A percentile compares a stretch with the other conserved stretches of the same genome.
phyloP scores from a whole-genome alignment of 2,888 invertebrate genomes.

The Panopea generosa region DNA sequence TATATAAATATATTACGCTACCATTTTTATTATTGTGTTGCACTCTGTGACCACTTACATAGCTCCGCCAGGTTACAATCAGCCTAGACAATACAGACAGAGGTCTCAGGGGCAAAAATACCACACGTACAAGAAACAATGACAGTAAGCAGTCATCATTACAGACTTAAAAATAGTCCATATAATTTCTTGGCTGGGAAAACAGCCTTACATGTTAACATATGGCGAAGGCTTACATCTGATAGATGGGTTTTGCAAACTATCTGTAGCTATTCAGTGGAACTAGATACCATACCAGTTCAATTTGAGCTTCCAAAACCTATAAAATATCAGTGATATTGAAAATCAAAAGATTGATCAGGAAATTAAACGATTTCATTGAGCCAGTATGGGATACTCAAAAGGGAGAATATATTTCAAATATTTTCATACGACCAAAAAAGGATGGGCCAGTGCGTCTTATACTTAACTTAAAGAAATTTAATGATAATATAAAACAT shows the following conservation, averaged over 20 bases:
- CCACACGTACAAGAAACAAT: no score
- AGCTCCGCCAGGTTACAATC: no score
- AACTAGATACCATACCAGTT: not conserved
- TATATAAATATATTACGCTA: no score
- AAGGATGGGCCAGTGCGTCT: conserved; percentile 23
- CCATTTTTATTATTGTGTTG: no score
- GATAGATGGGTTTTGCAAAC: conserved; percentile 18
- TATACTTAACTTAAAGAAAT: conserved; percentile 40
- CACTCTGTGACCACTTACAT: no score
- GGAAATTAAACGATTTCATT: conserved; percentile 37
- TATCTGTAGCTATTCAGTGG: conserved; percentile 11
- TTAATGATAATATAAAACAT: conserved; percentile 28
- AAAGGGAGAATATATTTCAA: conserved; percentile 31
- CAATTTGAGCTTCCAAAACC: conserved; percentile 4
- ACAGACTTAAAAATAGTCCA: conserved; percentile 6
- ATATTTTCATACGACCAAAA: conserved; percentile 36
- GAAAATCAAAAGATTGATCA: conserved; percentile 23
- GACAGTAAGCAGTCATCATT: not conserved
- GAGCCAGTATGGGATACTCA: conserved; percentile 2
- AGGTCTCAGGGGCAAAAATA: no score
- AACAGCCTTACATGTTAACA: not conserved
- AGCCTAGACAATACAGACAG: no score
- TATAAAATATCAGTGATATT: conserved; percentile 8
- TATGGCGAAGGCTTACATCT: conserved; percentile 7
- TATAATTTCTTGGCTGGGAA: conserved; percentile 16